Evolutionary conservation across 1,140 invertebrate genomes (phyloP), one percentile per base, ranked within the genome.

Genomic region (Drosophila kikkawai): DNA sequence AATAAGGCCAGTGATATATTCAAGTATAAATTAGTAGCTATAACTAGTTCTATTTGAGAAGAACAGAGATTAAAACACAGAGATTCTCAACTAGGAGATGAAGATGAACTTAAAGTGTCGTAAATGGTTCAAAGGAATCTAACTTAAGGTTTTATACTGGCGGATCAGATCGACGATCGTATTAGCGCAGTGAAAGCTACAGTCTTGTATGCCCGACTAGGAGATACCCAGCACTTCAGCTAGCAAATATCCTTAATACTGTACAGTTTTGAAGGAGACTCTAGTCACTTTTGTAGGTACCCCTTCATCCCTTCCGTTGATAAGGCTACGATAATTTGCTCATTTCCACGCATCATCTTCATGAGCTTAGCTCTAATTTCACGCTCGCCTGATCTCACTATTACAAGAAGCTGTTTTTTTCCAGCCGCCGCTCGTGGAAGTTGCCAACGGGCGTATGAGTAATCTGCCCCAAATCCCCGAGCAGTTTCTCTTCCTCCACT

Each of bases 391-490:
- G 83, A 41, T 66, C 80, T 59, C 67, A 80, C 59, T 63, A 64
- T 70, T 63, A 58, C 53, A 34, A n/a, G 74, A 58, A 53, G 51
- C 8, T 19, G 11, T 13, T 37, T 55, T 82, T 64, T 68, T 68
- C 47, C 50, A 41, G 41, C 29, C 37, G 48, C 55, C 67, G 34
- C 45, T n/a, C 60, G 37, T 50, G 50, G 26, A 53, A 56, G 48
- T 19, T 48, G 70, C 75, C 55, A 44, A 53, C 45, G 50, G 71
- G 67, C 84, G 80, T 84, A 88, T 84, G 80, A 80, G 84, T 84
- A 81, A 88, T 84, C 68, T 90, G 34, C 56, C 61, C 29, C 70
- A 74, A 87, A 57, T 88, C 77, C 74, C 77, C 45, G 9, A 58
- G 65, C 67, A 12, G 19, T 36, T 58, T 22, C 47, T 34, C n/a